Percentiles rank a stretch among this genome's conserved stretches.
These are phyloP conservation scores for Mellivora capensis DNA, from an alignment of 2,113 vertebrate genomes.

Conservation along the genomic window DNA sequence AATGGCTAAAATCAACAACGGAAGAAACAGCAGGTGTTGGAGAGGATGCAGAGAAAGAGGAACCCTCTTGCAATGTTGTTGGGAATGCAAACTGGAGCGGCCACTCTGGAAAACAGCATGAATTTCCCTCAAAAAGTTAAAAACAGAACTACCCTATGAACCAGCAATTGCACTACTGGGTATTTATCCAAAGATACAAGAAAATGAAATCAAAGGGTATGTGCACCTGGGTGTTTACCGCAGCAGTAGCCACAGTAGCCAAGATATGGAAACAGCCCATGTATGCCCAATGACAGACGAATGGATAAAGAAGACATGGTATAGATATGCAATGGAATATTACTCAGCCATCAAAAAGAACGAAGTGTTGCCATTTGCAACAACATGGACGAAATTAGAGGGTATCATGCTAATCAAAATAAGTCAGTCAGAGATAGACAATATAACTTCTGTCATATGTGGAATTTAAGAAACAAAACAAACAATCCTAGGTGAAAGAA, in stretches of 20 bases:
- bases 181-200: neutral
- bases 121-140: neutral
- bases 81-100: neutral
- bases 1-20: neutral
- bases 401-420: neutral
- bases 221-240: neutral
- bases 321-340: no score
- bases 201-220: neutral
- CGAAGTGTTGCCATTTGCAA: neutral
- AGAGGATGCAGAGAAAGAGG: neutral
- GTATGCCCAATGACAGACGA: neutral
- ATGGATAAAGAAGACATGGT: neutral
- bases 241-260: neutral
- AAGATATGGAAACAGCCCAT: neutral
- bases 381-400: neutral
- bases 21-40: neutral
- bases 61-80: neutral
- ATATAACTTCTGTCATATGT: neutral
- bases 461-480: neutral
- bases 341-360: neutral
- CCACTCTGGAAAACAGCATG: neutral
- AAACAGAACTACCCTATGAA: neutral
- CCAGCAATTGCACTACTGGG: neutral
- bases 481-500: neutral
- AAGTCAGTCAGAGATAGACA: neutral